Evolutionary conservation across 2,888 invertebrate genomes (phyloP), one percentile per base, ranked within the genome.

Genomic region (Dasypolia templi): DNA sequence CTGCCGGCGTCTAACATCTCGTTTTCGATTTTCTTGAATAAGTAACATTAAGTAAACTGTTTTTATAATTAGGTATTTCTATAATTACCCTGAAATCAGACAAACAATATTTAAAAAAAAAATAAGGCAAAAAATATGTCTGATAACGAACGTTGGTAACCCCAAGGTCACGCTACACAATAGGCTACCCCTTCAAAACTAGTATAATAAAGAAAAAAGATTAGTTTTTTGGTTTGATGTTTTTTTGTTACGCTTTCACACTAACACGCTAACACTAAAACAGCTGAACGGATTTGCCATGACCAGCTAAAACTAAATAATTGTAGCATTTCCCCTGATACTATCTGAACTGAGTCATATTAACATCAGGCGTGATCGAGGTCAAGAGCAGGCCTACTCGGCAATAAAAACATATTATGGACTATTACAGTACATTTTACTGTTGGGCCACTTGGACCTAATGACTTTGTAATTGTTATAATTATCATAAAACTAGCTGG

Each of bases 391-490:
- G n/a, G n/a, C n/a, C n/a, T n/a, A n/a, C n/a, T n/a, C n/a, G n/a
- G n/a, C n/a, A n/a, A n/a, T n/a, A n/a, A n/a, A n/a, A n/a, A n/a
- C n/a, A n/a, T n/a, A n/a, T n/a, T n/a, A 5, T 6, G 7, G 26
- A n/a, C 29, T 55, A 77, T 66, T 44, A 58, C 56, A 71, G 32
- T 39, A 26, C 32, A 29, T 22, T 44, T 49, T 5, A 59, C 35
- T 29, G 42, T 42, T 32, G n/a, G n/a, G n/a, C n/a, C n/a, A n/a
- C n/a, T n/a, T n/a, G 42, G n/a, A 42, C 29, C 5, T 79, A 59
- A 71, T 44, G 59, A 46, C 35, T 39, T 44, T 32, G n/a, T 72
- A 73, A 75, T 80, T 80, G 59, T 46, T 35, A 53, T 59, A n/a
- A n/a, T n/a, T n/a, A 75, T 44, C 42, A 49, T 74, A 78, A 71